Evolutionary conservation across 2,888 invertebrate species (phyloP).

Genomic region (Cetonia aurata): DNA sequence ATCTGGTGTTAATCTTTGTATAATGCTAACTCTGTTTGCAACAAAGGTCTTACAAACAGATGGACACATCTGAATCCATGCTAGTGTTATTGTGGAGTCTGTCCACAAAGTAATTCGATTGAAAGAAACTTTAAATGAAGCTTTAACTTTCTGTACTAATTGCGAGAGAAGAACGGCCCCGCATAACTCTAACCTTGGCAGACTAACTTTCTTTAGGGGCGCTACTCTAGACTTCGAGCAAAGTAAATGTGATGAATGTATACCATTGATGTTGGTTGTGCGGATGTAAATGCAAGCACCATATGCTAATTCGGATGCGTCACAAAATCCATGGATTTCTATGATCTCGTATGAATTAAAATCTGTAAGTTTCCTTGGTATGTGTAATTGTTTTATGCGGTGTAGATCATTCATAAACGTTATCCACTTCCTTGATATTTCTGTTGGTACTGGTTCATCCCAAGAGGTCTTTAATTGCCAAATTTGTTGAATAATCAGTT

Average conservation of each 20-base stretch:
- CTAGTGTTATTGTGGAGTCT: background rate
- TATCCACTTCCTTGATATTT: no score
- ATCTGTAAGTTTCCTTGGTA: no score
- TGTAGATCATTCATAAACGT: no score
- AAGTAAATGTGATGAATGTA: background rate
- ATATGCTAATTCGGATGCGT: background rate
- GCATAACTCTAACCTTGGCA: background rate
- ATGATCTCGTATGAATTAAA: no score
- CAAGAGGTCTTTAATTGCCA: no score
- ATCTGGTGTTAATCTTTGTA: constrained; percentile 12
- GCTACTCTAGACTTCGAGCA: background rate
- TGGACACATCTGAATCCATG: background rate
- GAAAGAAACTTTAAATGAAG: background rate
- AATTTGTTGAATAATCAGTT: no score
- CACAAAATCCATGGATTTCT: background rate
- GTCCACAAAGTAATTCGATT: background rate
- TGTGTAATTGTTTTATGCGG: no score
- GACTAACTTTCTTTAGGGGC: background rate
- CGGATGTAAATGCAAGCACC: background rate
- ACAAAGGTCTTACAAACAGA: background rate
- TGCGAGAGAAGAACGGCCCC: background rate
- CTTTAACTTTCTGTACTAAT: background rate
- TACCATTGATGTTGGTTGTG: background rate
- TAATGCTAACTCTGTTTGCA: background rate
- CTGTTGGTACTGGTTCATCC: no score